A percentile compares a stretch with the other conserved stretches of the same genome.
Conservation (phyloP, 1,140 invertebrate genomes). For the Calephelis nemesis region DNA sequence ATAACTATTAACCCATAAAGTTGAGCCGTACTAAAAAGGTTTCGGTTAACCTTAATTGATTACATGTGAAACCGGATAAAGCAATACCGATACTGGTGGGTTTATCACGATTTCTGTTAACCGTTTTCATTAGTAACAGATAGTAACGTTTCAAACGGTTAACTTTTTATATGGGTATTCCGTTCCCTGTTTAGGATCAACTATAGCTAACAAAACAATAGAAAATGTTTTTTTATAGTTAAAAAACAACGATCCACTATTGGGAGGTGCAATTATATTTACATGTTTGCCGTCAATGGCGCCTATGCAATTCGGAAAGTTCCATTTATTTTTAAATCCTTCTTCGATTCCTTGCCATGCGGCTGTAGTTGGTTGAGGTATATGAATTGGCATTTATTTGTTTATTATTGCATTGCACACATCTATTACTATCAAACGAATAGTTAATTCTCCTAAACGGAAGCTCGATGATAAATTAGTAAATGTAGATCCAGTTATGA, state of each 20-base stretch:
- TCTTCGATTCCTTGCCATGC: slow-evolving; percentile 21
- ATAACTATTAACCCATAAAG: no score
- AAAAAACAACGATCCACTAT: slow-evolving; percentile 28
- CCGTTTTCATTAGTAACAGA: no score
- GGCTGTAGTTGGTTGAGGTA: slow-evolving; percentile 25
- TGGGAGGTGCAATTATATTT: slow-evolving; percentile 26
- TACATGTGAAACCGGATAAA: no score
- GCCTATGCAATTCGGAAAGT: slow-evolving; percentile 32
- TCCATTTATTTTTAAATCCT: slow-evolving; percentile 25
- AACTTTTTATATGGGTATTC: no score
- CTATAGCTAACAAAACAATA: slow-evolving; percentile 30
- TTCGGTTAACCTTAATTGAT: no score
- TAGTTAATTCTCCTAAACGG: slow-evolving; percentile 30
- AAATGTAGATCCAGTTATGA: slow-evolving; percentile 26
- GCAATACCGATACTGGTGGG: no score
- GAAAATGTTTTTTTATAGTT: slow-evolving; percentile 30
- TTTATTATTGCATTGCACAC: slow-evolving; percentile 31
- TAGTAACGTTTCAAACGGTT: no score
- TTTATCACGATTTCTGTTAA: no score
- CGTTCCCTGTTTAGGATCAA: no score
- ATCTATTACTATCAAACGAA: slow-evolving; percentile 26
- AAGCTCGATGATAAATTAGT: slow-evolving; percentile 28
- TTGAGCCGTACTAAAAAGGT: no score
- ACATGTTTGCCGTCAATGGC: slow-evolving; percentile 31
- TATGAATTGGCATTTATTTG: slow-evolving; percentile 26